Percentiles rank a stretch among this genome's conserved stretches.
Conservation (phyloP, 2,113 vertebrate species). For the Pipra filicauda region DNA sequence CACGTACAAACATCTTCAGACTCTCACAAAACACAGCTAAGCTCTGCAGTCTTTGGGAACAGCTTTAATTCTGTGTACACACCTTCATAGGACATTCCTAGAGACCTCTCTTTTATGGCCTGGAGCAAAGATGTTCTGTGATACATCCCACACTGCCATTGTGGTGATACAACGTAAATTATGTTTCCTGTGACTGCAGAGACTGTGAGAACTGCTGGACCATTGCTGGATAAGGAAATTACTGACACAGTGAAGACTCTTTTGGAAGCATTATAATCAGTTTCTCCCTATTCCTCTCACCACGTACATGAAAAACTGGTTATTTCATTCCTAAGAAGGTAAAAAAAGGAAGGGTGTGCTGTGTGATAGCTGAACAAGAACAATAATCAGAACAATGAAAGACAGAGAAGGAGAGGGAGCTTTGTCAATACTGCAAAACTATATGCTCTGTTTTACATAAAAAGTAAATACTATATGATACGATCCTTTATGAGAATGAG, state of each 20-base stretch:
- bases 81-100: not conserved
- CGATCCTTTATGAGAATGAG: not conserved
- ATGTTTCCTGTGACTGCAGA: not conserved
- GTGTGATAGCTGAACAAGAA: not conserved
- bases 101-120: not conserved
- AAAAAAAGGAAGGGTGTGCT: not conserved
- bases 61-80: not conserved
- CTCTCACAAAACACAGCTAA: not conserved
- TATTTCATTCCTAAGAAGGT: not conserved
- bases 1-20: not conserved
- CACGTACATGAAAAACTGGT: not conserved
- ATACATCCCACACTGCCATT: not conserved
- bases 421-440: not conserved
- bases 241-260: not conserved
- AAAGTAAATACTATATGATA: not conserved
- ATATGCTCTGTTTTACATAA: not conserved
- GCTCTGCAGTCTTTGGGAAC: not conserved
- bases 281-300: not conserved
- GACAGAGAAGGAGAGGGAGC: not conserved
- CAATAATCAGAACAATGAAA: not conserved
- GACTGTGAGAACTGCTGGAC: not conserved
- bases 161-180: not conserved
- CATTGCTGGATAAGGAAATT: not conserved
- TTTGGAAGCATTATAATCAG: not conserved
- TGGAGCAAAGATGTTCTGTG: not conserved